These are phyloP conservation scores for Zoanthus gigantus DNA, from an alignment of 92 coral and sea anemone genomes.

Conservation along the genomic window DNA sequence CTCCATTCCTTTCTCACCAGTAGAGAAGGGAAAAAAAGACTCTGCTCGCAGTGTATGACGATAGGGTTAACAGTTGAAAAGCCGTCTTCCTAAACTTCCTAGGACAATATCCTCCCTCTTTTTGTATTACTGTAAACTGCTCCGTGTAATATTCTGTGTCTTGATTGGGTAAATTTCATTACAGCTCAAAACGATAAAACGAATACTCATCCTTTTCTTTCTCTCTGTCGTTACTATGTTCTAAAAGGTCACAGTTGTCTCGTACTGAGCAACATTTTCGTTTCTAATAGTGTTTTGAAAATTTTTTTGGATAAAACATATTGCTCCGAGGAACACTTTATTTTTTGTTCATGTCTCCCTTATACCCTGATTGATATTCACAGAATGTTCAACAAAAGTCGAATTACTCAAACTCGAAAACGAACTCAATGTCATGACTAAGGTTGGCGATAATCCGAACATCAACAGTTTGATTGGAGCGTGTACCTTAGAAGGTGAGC, in stretches of 20 bases:
- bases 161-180: neutral
- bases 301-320: neutral
- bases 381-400: constrained; percentile 3
- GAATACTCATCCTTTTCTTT: neutral
- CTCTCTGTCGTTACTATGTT: no score
- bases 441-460: constrained; percentile 32
- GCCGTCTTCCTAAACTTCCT: no score
- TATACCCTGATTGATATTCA: neutral
- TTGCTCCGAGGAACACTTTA: no score
- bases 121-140: no score
- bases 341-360: no score
- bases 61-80: no score
- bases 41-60: no score
- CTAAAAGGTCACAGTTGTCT: neutral
- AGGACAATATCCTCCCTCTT: no score
- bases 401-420: constrained; percentile 4
- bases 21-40: no score
- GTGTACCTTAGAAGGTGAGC: constrained; percentile 22
- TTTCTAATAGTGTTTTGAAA: neutral
- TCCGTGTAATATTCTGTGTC: neutral
- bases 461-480: constrained; percentile 30
- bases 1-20: no score
- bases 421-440: constrained; percentile 25
- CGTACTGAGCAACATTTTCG: neutral
- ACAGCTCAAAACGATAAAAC: neutral